These are phyloP conservation scores for Pecten maximus DNA, from an alignment of 2,888 invertebrate genomes.

Conservation along the genomic window DNA sequence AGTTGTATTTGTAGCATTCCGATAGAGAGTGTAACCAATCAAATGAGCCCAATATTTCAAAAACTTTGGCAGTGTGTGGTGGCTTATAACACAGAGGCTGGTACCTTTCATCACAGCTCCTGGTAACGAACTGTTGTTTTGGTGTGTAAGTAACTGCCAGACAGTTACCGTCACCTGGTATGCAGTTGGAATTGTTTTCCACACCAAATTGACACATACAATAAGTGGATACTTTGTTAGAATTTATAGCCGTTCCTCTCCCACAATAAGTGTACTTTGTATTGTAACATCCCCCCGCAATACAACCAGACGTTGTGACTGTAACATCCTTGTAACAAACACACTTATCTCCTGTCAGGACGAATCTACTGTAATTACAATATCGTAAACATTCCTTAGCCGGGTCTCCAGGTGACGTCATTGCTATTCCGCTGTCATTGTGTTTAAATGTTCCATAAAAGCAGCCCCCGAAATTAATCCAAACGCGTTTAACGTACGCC, in stretches of 20 bases:
- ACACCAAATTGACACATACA: not conserved
- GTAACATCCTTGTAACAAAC: no score
- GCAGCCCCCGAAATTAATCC: no score
- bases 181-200: not conserved
- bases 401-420: no score
- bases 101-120: not conserved
- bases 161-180: not conserved
- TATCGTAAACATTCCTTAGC: no score
- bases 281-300: not conserved
- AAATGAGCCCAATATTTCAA: not conserved
- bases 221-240: not conserved
- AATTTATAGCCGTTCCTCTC: not conserved
- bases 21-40: not conserved
- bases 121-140: not conserved
- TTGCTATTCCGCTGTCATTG: no score
- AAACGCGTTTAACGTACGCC: no score
- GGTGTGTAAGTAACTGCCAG: not conserved
- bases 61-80: not conserved
- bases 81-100: not conserved
- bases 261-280: not conserved
- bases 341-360: no score
- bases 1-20: not conserved
- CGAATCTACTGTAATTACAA: no score
- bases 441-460: no score
- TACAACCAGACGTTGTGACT: no score